phyloP scores from a whole-genome alignment of 1,140 invertebrate species.

The Proales similis region DNA sequence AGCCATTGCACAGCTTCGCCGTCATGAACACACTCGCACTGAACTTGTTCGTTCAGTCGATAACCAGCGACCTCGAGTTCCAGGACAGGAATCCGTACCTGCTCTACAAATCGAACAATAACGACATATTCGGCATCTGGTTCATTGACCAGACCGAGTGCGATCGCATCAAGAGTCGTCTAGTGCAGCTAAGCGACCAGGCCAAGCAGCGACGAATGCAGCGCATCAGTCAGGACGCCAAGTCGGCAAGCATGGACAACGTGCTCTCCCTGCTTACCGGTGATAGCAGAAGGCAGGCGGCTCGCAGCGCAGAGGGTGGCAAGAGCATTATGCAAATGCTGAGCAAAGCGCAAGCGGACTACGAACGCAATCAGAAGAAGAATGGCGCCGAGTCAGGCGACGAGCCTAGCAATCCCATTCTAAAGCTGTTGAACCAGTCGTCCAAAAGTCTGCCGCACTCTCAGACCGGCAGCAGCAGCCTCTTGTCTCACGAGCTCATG shows the following conservation, averaged over 20 bases:
- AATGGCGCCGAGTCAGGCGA: conserved; percentile 25
- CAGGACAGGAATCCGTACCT: conserved; percentile 32
- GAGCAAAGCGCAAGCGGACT: conserved; percentile 30
- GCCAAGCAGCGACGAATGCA: conserved; percentile 6
- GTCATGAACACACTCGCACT: conserved; percentile 35
- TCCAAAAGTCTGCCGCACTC: background rate
- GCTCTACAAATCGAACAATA: conserved; percentile 37
- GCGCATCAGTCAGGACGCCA: background rate
- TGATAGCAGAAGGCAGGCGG: no score
- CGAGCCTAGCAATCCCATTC: no score
- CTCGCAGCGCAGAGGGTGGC: no score
- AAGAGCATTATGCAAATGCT: conserved; percentile 33
- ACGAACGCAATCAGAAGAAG: conserved; percentile 9
- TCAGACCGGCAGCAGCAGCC: background rate
- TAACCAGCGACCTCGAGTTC: conserved; percentile 30
- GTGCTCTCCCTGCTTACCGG: no score
- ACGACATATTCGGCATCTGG: conserved; percentile 37
- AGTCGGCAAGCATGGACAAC: no score
- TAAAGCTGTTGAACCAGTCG: no score
- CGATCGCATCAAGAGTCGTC: conserved; percentile 4
- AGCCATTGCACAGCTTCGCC: conserved; percentile 36
- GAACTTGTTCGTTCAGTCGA: conserved; percentile 30
- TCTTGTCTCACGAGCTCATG: background rate
- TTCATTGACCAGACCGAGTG: conserved; percentile 35
- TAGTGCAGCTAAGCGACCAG: conserved; percentile 13